Percentiles rank a stretch among this genome's conserved stretches.
Evolutionary conservation across 2,888 invertebrate genomes (phyloP).

Genomic region (Hyppa rectilinea): DNA sequence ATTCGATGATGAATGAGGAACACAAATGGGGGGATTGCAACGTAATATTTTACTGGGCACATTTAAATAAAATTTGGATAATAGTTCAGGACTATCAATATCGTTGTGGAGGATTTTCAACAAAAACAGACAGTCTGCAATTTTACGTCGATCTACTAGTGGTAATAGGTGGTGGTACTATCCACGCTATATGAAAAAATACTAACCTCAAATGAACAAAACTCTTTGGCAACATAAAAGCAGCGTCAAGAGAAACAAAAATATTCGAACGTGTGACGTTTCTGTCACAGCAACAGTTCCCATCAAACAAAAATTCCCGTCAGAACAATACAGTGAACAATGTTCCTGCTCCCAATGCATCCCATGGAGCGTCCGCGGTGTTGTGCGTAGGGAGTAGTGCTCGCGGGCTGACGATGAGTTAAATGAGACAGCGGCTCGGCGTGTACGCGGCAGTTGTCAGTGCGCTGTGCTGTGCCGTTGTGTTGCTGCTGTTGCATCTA

Average conservation of each 20-base stretch:
- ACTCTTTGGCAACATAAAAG: slow-evolving; percentile 13
- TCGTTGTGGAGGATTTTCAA: no score
- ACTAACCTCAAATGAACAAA: neutral
- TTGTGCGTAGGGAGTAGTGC: neutral
- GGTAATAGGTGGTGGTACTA: no score
- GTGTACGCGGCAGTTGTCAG: slow-evolving; percentile 45
- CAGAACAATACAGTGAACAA: slow-evolving; percentile 38
- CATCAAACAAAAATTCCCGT: slow-evolving; percentile 48
- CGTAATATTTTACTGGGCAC: no score
- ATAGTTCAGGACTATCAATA: no score
- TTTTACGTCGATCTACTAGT: no score
- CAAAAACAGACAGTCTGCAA: no score
- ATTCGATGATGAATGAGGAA: no score
- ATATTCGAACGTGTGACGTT: slow-evolving; percentile 40
- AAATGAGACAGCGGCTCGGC: slow-evolving; percentile 52
- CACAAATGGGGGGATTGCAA: no score
- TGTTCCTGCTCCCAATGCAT: slow-evolving; percentile 8
- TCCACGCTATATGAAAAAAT: slow-evolving; percentile 1
- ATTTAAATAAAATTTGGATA: no score
- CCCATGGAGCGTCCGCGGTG: neutral
- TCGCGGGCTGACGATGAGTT: slow-evolving; percentile 45
- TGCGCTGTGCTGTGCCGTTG: slow-evolving; percentile 53
- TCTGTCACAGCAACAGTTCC: slow-evolving; percentile 18
- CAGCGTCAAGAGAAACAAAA: slow-evolving; percentile 29
- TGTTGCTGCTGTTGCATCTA: slow-evolving; percentile 58